These are phyloP conservation scores for Drosophila austrosaltans DNA, from an alignment of 2,888 invertebrate genomes.

Conservation along the genomic window DNA sequence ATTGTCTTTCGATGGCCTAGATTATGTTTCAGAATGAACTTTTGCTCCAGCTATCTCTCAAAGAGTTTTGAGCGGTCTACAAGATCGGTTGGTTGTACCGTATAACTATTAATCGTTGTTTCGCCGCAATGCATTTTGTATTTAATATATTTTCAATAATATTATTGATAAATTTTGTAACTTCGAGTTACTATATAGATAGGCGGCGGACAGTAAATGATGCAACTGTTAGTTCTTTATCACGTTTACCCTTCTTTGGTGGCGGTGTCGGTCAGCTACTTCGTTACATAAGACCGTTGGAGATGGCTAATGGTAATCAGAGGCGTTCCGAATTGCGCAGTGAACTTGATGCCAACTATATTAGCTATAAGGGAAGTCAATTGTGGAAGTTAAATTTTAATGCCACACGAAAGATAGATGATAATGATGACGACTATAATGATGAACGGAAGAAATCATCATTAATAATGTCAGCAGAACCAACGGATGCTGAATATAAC, in stretches of 20 bases:
- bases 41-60: neutral
- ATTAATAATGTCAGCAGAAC: constrained; percentile 14
- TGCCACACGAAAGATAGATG: constrained; percentile 53
- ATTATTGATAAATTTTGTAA: neutral
- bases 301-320: constrained; percentile 39
- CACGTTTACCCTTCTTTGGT: constrained; percentile 74
- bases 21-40: constrained; percentile 2
- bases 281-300: constrained; percentile 68
- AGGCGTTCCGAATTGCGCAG: constrained; percentile 74
- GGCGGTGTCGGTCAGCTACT: constrained; percentile 74
- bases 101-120: neutral
- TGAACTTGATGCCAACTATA: constrained; percentile 76
- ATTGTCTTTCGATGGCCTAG: constrained; percentile 21
- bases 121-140: neutral
- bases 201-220: neutral
- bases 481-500: constrained; percentile 54
- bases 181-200: neutral
- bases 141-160: too few species aligned
- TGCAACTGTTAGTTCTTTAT: constrained; percentile 82
- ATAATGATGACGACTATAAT: constrained; percentile 7
- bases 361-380: constrained; percentile 78
- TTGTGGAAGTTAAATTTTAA: constrained; percentile 79
- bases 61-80: constrained; percentile 2
- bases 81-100: constrained; percentile 2
- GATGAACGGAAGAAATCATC: neutral